Conservation (phyloP, 2,888 invertebrate genomes). For the Chymomyza procnemis region DNA sequence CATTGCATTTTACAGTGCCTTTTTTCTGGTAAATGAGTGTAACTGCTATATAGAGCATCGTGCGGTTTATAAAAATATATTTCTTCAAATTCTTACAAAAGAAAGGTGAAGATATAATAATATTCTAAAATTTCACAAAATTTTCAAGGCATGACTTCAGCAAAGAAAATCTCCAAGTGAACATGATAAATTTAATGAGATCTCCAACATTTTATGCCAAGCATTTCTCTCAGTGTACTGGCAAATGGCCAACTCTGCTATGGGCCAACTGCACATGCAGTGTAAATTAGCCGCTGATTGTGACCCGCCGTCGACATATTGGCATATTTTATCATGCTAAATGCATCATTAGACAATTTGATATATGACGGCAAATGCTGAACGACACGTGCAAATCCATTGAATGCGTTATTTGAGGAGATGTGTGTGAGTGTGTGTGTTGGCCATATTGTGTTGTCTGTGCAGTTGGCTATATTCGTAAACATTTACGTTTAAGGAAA, state of each 20-base stretch:
- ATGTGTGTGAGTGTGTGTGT: conserved; percentile 1
- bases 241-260: background rate
- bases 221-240: background rate
- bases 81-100: too few species aligned
- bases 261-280: conserved; percentile 24
- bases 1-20: too few species aligned
- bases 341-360: conserved; percentile 70
- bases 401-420: background rate
- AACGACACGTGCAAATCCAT: conserved; percentile 22
- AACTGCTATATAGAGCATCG: too few species aligned
- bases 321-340: conserved; percentile 70
- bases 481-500: background rate
- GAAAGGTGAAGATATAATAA: too few species aligned
- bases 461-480: background rate
- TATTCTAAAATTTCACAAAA: too few species aligned
- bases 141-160: too few species aligned
- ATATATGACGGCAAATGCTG: conserved; percentile 47
- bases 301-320: conserved; percentile 68
- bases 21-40: too few species aligned
- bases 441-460: conserved; percentile 1
- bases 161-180: too few species aligned
- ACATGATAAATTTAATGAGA: too few species aligned
- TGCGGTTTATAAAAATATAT: too few species aligned
- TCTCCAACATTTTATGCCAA: conserved; percentile 18
- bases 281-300: conserved; percentile 69